Conservation (phyloP, 1,140 invertebrate genomes). For the Temnothorax curvispinosus region DNA sequence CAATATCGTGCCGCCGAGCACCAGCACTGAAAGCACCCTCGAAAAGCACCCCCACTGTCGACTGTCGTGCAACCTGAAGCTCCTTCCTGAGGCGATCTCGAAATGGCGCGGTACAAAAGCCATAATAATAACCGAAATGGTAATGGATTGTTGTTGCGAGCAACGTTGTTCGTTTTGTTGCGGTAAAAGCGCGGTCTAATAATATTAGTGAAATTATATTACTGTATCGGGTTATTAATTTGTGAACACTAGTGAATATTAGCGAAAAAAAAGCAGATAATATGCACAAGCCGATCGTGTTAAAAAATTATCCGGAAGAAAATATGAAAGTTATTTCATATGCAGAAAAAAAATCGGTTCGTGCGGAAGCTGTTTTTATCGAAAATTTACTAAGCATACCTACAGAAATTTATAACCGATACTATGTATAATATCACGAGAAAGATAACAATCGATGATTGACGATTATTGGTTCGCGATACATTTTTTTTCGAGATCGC, state of each 20-base stretch:
- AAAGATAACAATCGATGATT: background rate
- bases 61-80: conserved; percentile 75
- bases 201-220: background rate
- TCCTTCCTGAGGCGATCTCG: conserved; percentile 66
- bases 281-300: background rate
- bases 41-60: conserved; percentile 79
- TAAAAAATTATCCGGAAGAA: background rate
- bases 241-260: background rate
- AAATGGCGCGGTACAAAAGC: conserved; percentile 28
- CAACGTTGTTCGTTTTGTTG: background rate
- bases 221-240: background rate
- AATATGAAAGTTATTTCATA: conserved; percentile 3
- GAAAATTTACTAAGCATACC: background rate
- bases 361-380: background rate
- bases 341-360: background rate
- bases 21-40: conserved; percentile 82
- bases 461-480: background rate
- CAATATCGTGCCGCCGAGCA: conserved; percentile 81
- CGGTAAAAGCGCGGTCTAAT: background rate
- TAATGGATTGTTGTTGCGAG: conserved; percentile 1
- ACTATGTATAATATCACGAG: background rate
- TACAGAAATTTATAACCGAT: background rate
- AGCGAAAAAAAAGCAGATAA: background rate
- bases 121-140: conserved; percentile 29
- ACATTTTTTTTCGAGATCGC: conserved; percentile 60